Percentiles rank a stretch among this genome's conserved stretches.
phyloP scores from a whole-genome alignment of 2,888 invertebrate genomes.

The Seladonia tumulorum region DNA sequence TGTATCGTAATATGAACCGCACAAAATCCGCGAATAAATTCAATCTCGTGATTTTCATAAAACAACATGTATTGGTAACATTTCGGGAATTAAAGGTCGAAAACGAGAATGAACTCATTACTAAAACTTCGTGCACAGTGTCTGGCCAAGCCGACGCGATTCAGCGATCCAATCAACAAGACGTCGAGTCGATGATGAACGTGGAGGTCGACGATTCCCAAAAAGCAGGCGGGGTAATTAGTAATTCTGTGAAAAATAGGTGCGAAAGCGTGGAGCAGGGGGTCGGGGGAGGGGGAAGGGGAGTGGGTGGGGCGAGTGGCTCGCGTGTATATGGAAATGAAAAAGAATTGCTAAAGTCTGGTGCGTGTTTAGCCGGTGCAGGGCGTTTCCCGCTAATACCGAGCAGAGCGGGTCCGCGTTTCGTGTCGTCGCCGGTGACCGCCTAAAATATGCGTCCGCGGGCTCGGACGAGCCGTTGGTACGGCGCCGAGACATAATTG shows the following conservation, averaged over 20 bases:
- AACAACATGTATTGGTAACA: no score
- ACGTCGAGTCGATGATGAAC: not conserved
- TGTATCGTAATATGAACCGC: no score
- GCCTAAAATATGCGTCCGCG: slow-evolving; percentile 68
- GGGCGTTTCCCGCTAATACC: slow-evolving; percentile 50
- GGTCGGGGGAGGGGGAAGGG: not conserved
- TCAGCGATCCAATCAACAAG: not conserved
- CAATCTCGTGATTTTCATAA: no score
- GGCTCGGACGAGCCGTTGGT: slow-evolving; percentile 51
- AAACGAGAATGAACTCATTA: no score
- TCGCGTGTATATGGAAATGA: slow-evolving; percentile 56
- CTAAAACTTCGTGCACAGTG: no score
- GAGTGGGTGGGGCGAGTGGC: not conserved
- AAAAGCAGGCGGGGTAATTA: not conserved
- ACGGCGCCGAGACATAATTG: slow-evolving; percentile 73
- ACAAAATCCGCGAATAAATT: no score
- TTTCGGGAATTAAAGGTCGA: no score
- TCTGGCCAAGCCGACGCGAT: not conserved
- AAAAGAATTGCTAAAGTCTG: slow-evolving; percentile 64
- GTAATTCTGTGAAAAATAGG: slow-evolving; percentile 15
- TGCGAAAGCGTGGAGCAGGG: slow-evolving; percentile 6
- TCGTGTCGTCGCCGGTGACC: slow-evolving; percentile 45
- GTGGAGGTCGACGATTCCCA: not conserved
- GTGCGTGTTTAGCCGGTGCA: slow-evolving; percentile 54
- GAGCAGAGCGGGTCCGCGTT: slow-evolving; percentile 25